Conservation (phyloP, 2,888 invertebrate genomes). For the Gibbula magus region DNA sequence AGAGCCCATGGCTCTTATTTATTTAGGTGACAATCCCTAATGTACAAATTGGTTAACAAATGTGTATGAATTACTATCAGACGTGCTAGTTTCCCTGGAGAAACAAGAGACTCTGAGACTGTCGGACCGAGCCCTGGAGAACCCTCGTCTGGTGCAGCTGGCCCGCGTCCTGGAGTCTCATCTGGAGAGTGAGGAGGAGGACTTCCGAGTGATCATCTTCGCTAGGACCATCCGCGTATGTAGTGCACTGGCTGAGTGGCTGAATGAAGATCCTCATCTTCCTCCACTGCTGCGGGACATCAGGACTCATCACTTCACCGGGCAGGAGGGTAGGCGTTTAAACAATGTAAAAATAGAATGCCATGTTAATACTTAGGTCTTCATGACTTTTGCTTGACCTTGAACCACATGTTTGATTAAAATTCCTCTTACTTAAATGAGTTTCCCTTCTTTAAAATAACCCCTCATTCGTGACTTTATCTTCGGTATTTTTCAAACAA, state of each 20-base stretch:
- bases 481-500: too few species aligned
- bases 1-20: too few species aligned
- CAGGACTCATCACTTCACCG: background rate
- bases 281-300: background rate
- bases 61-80: too few species aligned
- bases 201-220: conserved; percentile 13
- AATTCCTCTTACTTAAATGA: too few species aligned
- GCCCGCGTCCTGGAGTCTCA: background rate
- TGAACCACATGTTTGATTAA: too few species aligned
- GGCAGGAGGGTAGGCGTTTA: background rate
- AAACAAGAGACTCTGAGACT: background rate
- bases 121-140: background rate
- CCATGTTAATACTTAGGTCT: too few species aligned
- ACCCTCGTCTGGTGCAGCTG: conserved; percentile 1
- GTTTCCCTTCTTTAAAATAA: too few species aligned
- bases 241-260: conserved; percentile 15
- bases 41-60: too few species aligned
- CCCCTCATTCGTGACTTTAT: too few species aligned
- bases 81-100: background rate
- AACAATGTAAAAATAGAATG: too few species aligned
- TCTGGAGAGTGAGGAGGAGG: background rate
- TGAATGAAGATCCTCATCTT: background rate
- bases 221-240: conserved; percentile 3
- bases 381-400: too few species aligned
- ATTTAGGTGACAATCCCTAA: too few species aligned